A percentile compares a stretch with the other conserved stretches of the same genome.
These are phyloP conservation scores for Cryptomyrus ogoouensis DNA, from an alignment of 2,113 vertebrate genomes.

Conservation along the genomic window DNA sequence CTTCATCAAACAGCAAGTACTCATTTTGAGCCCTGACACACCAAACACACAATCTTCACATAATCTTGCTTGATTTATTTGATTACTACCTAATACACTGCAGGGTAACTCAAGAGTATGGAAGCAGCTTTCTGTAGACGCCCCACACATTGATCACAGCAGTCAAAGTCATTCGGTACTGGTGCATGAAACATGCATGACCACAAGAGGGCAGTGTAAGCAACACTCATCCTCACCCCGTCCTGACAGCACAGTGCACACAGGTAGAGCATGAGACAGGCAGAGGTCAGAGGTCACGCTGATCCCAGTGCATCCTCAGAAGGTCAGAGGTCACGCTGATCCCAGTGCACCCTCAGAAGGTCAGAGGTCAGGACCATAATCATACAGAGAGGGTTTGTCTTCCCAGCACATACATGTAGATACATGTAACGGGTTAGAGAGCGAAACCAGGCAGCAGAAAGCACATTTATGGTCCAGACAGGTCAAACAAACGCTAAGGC, in stretches of 20 bases:
- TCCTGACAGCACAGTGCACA: not conserved
- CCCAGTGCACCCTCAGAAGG: not conserved
- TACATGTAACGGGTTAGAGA: not conserved
- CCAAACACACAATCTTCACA: not conserved
- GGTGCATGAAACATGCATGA: not conserved
- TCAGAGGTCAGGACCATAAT: not conserved
- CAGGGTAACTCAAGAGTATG: not conserved
- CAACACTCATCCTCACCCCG: not conserved
- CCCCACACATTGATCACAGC: not conserved
- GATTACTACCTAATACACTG: not conserved
- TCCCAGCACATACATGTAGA: not conserved
- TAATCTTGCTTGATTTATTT: constrained; percentile 1
- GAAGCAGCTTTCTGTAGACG: not conserved
- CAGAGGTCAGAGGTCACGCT: not conserved
- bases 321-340: not conserved
- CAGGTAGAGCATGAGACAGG: not conserved
- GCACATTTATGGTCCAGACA: not conserved
- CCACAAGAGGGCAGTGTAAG: not conserved
- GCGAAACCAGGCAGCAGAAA: not conserved
- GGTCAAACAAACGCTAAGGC: not conserved
- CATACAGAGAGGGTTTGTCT: not conserved
- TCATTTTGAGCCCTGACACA: not conserved
- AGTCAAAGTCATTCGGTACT: not conserved
- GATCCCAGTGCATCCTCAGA: not conserved
- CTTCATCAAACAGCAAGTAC: not conserved